phyloP scores from a whole-genome alignment of 1,140 invertebrate genomes.

The Tetranychus urticae region DNA sequence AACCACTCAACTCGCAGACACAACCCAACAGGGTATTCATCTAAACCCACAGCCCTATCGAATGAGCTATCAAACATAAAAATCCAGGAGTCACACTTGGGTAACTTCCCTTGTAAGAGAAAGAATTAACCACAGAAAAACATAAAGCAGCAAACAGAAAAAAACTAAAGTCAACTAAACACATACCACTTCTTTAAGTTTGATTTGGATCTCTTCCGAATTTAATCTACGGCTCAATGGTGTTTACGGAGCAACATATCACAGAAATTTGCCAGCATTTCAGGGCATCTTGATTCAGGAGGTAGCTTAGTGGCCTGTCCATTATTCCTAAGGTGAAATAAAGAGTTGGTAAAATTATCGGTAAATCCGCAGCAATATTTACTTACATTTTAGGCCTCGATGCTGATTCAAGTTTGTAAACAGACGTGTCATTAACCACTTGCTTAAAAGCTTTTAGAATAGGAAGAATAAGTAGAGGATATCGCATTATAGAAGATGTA shows the following conservation, averaged over 20 bases:
- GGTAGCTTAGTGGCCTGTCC: not conserved
- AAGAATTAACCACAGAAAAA: not conserved
- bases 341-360: not conserved
- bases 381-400: conserved; percentile 32
- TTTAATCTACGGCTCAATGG: conserved; percentile 86
- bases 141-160: not conserved
- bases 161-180: conserved; percentile 17
- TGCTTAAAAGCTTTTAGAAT: conserved; percentile 73
- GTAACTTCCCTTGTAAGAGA: not conserved
- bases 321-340: not conserved
- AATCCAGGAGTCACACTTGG: too few relatives aligned
- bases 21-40: too few relatives aligned
- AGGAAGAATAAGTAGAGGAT: too few relatives aligned
- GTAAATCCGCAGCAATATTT: too few relatives aligned
- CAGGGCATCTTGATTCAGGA: conserved; percentile 84
- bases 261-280: conserved; percentile 96
- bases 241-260: conserved; percentile 90
- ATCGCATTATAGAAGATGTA: not conserved
- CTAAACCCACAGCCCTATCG: too few relatives aligned
- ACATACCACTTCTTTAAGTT: conserved; percentile 60
- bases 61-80: too few relatives aligned
- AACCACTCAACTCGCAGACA: too few relatives aligned
- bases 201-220: conserved; percentile 85
- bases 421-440: conserved; percentile 93
- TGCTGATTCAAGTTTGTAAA: conserved; percentile 61